Evolutionary conservation across 2,888 invertebrate genomes (phyloP).

Genomic region (Eupithecia vulgata): DNA sequence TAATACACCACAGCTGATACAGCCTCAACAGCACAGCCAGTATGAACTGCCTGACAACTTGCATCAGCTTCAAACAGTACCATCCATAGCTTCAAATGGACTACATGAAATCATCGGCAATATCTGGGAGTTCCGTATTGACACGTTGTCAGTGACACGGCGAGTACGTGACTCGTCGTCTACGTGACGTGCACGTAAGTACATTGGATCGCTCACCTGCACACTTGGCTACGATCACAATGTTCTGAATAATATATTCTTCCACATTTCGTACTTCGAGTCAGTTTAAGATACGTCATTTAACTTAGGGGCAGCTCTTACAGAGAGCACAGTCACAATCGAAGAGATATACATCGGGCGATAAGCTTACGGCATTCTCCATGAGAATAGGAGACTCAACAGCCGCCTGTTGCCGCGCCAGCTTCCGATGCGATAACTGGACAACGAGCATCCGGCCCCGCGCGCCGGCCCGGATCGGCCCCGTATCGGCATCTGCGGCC

Average conservation of each 20-base stretch:
- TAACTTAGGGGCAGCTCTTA: not conserved
- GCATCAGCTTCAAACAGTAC: not conserved
- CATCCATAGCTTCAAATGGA: not conserved
- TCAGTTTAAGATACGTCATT: not conserved
- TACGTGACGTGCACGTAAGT: too few species aligned
- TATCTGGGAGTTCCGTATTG: not conserved
- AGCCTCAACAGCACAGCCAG: not conserved
- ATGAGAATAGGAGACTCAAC: conserved; percentile 24
- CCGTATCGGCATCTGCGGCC: conserved; percentile 3
- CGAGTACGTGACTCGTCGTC: not conserved
- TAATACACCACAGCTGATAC: too few species aligned
- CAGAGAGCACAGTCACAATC: not conserved
- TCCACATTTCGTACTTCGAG: not conserved
- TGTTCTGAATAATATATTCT: not conserved
- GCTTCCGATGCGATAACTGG: conserved; percentile 36
- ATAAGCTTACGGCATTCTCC: conserved; percentile 9
- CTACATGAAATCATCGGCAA: not conserved
- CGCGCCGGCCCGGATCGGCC: conserved; percentile 10
- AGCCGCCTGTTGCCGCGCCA: conserved; percentile 41
- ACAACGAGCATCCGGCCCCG: conserved; percentile 37
- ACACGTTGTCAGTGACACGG: not conserved
- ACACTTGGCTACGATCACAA: not conserved
- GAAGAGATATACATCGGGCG: not conserved
- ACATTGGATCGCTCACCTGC: not conserved
- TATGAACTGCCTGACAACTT: not conserved